Evolutionary conservation across 2,888 invertebrate genomes (phyloP).

Genomic region (Melanargia galathea): DNA sequence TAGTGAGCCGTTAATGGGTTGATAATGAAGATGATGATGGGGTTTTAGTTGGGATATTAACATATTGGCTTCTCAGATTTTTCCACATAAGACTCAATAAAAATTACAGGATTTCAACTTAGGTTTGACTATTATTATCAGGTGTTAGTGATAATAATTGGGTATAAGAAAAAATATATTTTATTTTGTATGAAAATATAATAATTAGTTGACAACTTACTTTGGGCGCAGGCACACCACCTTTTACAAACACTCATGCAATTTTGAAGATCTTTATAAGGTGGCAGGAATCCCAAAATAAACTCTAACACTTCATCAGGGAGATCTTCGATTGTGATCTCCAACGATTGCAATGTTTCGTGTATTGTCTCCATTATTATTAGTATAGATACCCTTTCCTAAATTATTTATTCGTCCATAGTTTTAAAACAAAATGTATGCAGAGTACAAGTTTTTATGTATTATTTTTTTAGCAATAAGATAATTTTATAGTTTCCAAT

Average conservation of each 20-base stretch:
- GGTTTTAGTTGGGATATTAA: too few relatives aligned
- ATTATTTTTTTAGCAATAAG: not conserved
- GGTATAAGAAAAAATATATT: too few relatives aligned
- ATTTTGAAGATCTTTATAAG: conserved; percentile 94
- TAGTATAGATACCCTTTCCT: conserved; percentile 6
- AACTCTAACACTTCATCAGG: conserved; percentile 97
- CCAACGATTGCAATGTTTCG: conserved; percentile 60
- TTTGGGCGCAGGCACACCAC: conserved; percentile 92
- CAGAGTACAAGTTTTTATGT: not conserved
- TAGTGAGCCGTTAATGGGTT: too few relatives aligned
- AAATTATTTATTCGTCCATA: conserved; percentile 21
- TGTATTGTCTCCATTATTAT: conserved; percentile 64
- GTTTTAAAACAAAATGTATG: not conserved
- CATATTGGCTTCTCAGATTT: too few relatives aligned
- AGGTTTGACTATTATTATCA: too few relatives aligned
- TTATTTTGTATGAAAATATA: too few relatives aligned
- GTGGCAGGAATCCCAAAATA: conserved; percentile 93
- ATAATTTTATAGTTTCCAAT: not conserved
- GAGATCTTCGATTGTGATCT: conserved; percentile 84
- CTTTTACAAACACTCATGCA: conserved; percentile 93
- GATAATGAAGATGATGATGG: too few relatives aligned
- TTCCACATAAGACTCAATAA: too few relatives aligned
- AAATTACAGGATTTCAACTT: too few relatives aligned
- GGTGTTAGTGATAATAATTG: too few relatives aligned
- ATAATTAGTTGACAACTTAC: conserved; percentile 79